phyloP scores from a whole-genome alignment of 2,113 vertebrate genomes.

The Phalacrocorax carbo region DNA sequence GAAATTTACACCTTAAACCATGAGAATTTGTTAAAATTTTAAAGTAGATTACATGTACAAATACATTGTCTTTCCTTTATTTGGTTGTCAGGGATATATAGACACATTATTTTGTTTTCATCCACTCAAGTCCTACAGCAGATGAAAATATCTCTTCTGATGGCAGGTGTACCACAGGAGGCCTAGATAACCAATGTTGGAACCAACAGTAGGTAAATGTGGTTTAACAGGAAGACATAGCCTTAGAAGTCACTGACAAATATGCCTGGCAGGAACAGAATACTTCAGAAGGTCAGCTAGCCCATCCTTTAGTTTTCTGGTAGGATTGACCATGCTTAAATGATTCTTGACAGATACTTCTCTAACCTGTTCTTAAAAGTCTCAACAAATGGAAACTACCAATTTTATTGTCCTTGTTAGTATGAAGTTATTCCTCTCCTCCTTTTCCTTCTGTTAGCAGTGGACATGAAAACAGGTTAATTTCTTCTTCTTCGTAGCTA shows the following conservation, averaged over 20 bases:
- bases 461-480: background rate
- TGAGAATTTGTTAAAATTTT: background rate
- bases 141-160: background rate
- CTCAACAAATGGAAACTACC: background rate
- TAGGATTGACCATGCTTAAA: background rate
- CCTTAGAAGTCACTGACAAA: background rate
- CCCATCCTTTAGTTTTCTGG: background rate
- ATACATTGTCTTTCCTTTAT: background rate
- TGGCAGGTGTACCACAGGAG: background rate
- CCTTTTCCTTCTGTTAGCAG: background rate
- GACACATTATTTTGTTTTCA: background rate
- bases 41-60: background rate
- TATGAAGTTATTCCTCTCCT: background rate
- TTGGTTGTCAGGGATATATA: background rate
- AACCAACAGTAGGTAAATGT: background rate
- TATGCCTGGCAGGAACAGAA: background rate
- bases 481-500: background rate
- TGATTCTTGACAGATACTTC: background rate
- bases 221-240: background rate
- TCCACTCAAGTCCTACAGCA: background rate
- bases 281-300: background rate
- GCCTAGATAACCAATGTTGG: rapidly evolving
- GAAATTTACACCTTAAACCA: background rate
- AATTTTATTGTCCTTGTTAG: background rate
- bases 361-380: background rate